Evolutionary conservation across 2,113 vertebrate genomes (phyloP).

Genomic region (Salvelinus namaycush): DNA sequence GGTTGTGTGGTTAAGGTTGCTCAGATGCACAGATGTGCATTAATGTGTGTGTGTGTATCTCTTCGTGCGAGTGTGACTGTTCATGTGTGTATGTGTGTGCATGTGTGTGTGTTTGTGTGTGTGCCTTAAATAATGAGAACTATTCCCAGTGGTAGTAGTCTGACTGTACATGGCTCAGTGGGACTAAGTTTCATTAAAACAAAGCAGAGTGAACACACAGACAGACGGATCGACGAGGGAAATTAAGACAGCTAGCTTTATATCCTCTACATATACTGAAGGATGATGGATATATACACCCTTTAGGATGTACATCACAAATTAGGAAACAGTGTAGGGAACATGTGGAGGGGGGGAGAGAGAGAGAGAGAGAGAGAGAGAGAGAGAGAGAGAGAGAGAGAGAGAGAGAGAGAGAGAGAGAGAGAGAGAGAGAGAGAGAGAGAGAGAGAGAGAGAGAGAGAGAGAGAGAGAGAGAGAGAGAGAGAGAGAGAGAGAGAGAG

Average conservation of each 20-base stretch:
- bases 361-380: slow-evolving; percentile 26
- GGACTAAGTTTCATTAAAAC: slow-evolving; percentile 69
- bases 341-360: slow-evolving; percentile 17
- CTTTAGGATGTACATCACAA: not conserved
- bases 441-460: not conserved
- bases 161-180: slow-evolving; percentile 40
- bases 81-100: not conserved
- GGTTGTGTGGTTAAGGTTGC: too few species aligned
- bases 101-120: slow-evolving; percentile 8
- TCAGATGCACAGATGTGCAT: slow-evolving; percentile 5
- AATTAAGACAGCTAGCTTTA: slow-evolving; percentile 55
- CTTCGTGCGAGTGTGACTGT: slow-evolving; percentile 21
- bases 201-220: slow-evolving; percentile 1
- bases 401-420: too few species aligned
- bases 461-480: not conserved
- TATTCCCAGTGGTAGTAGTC: slow-evolving; percentile 67
- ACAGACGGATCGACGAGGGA: slow-evolving; percentile 62
- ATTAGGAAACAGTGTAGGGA: slow-evolving; percentile 30
- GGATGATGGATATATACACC: not conserved
- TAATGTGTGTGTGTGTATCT: slow-evolving; percentile 59
- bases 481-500: too few species aligned
- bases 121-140: slow-evolving; percentile 65
- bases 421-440: not conserved
- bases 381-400: slow-evolving; percentile 3
- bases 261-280: not conserved